These are phyloP conservation scores for Lacerta agilis DNA, from an alignment of 2,797 vertebrate species.

Conservation along the genomic window DNA sequence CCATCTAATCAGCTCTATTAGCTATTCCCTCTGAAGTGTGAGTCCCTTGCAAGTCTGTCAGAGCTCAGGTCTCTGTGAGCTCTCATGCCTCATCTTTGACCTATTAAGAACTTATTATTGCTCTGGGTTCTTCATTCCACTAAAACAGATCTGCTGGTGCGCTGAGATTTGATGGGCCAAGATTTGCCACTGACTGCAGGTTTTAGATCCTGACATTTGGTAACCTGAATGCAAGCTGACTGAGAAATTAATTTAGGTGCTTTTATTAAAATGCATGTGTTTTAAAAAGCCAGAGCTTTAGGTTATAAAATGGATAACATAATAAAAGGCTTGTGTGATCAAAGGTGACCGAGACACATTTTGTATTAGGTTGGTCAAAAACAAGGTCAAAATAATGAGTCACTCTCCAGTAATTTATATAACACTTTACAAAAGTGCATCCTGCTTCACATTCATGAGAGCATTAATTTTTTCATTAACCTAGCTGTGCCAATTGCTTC, in stretches of 20 bases:
- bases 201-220: background rate
- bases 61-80: background rate
- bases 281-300: background rate
- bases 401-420: background rate
- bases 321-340: background rate
- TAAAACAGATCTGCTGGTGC: conserved; percentile 10
- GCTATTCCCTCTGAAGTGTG: conserved; percentile 38
- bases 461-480: background rate
- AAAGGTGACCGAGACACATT: background rate
- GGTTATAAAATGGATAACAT: background rate
- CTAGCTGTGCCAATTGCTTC: background rate
- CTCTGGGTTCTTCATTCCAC: background rate
- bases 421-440: background rate
- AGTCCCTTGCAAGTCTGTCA: background rate
- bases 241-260: background rate
- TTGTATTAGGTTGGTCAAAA: background rate
- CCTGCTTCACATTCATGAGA: background rate
- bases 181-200: background rate
- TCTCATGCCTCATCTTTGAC: conserved; percentile 17
- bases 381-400: background rate
- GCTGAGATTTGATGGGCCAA: background rate
- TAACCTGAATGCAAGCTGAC: background rate
- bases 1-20: conserved; percentile 30
- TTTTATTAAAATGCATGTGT: background rate
- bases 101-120: background rate